Base-by-base conservation (phyloP, 2,888 invertebrate genomes). In the Aleiodes alternator region DNA sequence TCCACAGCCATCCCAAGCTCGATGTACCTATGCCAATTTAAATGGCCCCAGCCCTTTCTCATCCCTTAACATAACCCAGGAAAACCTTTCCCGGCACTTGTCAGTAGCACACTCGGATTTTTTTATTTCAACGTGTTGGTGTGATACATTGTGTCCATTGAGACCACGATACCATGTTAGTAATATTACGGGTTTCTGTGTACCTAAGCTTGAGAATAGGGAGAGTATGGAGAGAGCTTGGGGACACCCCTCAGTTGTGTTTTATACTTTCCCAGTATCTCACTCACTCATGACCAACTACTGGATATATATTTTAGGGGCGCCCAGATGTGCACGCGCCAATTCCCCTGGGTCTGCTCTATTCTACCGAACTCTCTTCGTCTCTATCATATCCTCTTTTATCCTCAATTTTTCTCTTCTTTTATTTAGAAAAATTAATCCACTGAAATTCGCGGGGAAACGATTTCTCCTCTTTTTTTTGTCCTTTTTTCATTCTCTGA, bases 271-370 rank as follows among this genome's bases (percentile, higher is more conserved):
- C 79, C 84, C 82, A 83, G 83, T 78, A 57, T 77, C 73, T 73
- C 73, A 31, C 76, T 79, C 57, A 61, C 73, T 75, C 72, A 31
- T 57, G 53, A 43, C 66, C 51, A 34, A 68, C 51, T 64, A 48
- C 48, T 11, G 29, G 43, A 31, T 51, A 31, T 51, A 31, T 50
- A 82, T 85, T 86, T 81, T 82, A 81, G 83, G 84, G 64, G 82
- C 80, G 82, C 82, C 84, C 86, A 86, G 87, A 86, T 85, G 87
- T 85, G 85, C 83, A 81, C 83, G 72, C 84, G 81, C 83, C 81
- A 83, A 84, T 84, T 86, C 84, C 84, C 84, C 82, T 83, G 71
- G 85, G 81, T 77, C 78, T 84, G 81, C 86, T 51, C 29, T 66
- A 12, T 51, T 50, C 51, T 51, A 8, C 50, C 23, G 16, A 51